These are phyloP conservation scores for Syngnathus floridae DNA, from an alignment of 2,113 vertebrate species.

Conservation along the genomic window DNA sequence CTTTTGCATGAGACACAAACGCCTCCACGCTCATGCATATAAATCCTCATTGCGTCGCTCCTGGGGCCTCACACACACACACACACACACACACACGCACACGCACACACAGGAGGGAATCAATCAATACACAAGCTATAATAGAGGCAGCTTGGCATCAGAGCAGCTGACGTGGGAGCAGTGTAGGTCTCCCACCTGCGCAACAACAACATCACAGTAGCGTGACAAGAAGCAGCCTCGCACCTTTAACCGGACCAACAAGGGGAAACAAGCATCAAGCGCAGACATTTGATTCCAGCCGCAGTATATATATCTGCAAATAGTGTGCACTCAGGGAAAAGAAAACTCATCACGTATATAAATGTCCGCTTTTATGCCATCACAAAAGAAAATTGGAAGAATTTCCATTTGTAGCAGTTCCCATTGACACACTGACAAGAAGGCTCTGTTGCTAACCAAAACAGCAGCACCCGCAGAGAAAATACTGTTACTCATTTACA, in stretches of 20 bases:
- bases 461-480: not conserved
- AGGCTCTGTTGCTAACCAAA: not conserved
- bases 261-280: conserved; percentile 17
- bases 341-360: not conserved
- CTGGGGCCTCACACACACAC: conserved; percentile 16
- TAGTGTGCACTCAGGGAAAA: not conserved
- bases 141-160: conserved; percentile 17
- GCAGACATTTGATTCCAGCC: not conserved
- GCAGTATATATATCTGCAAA: not conserved
- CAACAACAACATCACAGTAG: conserved; percentile 17
- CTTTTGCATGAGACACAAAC: conserved; percentile 32
- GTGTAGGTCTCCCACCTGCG: conserved; percentile 15
- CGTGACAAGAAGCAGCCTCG: conserved; percentile 29
- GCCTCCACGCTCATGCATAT: conserved; percentile 35
- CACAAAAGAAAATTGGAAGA: not conserved
- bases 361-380: not conserved
- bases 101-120: conserved; percentile 15
- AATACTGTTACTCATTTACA: too few relatives aligned
- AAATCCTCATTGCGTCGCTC: conserved; percentile 27
- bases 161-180: conserved; percentile 18
- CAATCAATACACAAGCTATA: conserved; percentile 47
- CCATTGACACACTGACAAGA: not conserved
- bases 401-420: not conserved
- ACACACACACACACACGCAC: not conserved
- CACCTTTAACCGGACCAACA: conserved; percentile 36